A percentile compares a stretch with the other conserved stretches of the same genome.
Evolutionary conservation across 2,888 invertebrate species (phyloP).

Genomic region (Serripes groenlandicus): DNA sequence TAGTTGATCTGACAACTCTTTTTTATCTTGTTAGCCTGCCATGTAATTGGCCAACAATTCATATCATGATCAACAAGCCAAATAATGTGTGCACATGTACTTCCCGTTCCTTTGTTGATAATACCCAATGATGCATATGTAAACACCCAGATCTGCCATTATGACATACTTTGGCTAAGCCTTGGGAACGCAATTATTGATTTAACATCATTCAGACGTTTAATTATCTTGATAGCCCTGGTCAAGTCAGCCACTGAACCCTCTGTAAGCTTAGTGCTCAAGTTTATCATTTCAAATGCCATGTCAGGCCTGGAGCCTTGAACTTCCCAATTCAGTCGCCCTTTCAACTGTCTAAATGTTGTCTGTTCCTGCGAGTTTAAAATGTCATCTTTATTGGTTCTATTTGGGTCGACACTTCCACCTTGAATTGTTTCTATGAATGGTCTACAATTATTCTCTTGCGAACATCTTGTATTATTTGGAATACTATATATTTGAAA

Average conservation of each 20-base stretch:
- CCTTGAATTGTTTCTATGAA: conserved; percentile 15
- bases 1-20: conserved; percentile 54
- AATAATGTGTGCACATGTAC: conserved; percentile 46
- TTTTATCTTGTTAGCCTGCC: conserved; percentile 63
- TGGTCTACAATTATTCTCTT: conserved; percentile 34
- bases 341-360: conserved; percentile 19
- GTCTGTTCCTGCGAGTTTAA: conserved; percentile 32
- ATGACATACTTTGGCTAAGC: neutral
- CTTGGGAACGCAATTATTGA: conserved; percentile 43
- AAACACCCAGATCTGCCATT: conserved; percentile 9
- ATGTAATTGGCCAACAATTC: conserved; percentile 54
- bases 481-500: conserved; percentile 64
- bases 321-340: neutral
- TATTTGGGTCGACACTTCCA: conserved; percentile 14
- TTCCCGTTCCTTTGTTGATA: conserved; percentile 53
- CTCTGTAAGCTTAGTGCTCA: conserved; percentile 47
- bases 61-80: conserved; percentile 49
- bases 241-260: conserved; percentile 29
- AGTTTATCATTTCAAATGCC: conserved; percentile 50
- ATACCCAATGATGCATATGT: conserved; percentile 62
- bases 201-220: conserved; percentile 42
- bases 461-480: conserved; percentile 24
- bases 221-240: conserved; percentile 33
- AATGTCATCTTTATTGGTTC: conserved; percentile 17
- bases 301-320: conserved; percentile 24